These are phyloP conservation scores for Neelides sp. DNA, from an alignment of 1,140 invertebrate genomes.

Conservation along the genomic window DNA sequence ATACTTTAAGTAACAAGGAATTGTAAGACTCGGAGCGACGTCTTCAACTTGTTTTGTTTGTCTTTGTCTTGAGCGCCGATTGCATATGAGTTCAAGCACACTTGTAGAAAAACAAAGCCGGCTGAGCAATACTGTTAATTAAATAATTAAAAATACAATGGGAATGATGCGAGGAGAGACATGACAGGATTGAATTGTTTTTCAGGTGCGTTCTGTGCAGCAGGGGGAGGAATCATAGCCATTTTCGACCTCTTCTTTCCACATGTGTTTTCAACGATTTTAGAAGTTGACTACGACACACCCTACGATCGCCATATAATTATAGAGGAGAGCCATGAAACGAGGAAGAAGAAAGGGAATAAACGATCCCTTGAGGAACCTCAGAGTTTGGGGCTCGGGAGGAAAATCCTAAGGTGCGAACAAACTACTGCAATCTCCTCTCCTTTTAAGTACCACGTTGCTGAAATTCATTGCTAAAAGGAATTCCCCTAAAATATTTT, in stretches of 20 bases:
- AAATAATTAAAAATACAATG: too few species aligned
- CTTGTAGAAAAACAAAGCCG: too few species aligned
- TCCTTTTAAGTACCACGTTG: too few species aligned
- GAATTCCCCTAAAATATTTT: neutral
- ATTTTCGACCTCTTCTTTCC: conserved; percentile 73
- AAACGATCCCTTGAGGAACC: conserved; percentile 47
- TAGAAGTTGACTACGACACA: conserved; percentile 87
- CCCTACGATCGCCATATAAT: conserved; percentile 84
- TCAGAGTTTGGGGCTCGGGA: conserved; percentile 41
- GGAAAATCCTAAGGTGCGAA: conserved; percentile 45
- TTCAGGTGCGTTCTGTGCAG: conserved; percentile 59
- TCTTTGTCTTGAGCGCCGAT: too few species aligned
- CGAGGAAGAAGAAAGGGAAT: conserved; percentile 45
- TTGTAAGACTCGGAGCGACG: too few species aligned
- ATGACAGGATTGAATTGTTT: too few species aligned
- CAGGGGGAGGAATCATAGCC: conserved; percentile 62
- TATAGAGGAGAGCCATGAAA: conserved; percentile 72
- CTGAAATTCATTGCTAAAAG: neutral
- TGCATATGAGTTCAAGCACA: too few species aligned
- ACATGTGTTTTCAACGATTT: conserved; percentile 77
- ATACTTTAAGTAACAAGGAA: too few species aligned
- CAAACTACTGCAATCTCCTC: neutral
- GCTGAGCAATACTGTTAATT: too few species aligned
- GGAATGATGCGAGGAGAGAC: too few species aligned
- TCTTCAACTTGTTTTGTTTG: too few species aligned